Evolutionary conservation across 2,888 invertebrate species (phyloP), one percentile per base, ranked within the genome.

Genomic region (Phortica magna): DNA sequence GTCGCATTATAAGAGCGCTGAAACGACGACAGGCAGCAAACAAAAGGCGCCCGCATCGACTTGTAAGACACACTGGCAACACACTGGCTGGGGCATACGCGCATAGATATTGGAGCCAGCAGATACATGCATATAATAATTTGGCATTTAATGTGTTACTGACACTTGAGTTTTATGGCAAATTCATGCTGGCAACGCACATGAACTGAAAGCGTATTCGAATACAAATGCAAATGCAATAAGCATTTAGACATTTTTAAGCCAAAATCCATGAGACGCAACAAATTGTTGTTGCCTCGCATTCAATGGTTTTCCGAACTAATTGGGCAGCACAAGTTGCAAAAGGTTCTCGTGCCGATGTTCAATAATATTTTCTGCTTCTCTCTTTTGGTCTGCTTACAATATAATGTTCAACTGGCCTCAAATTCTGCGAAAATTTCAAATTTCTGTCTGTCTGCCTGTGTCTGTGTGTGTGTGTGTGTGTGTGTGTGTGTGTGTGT

Each of bases 311-410:
- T 12, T 14, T 14, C 48, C 19, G 53, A 70, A 41, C 53, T 48
- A 70, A 70, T 70, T 53, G 70, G 48, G 70, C 70, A 70, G 53
- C 70, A 70, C 48, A 14, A 48, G 48, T 12, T 48, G 48, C 14
- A 48, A 48, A 48, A 48, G 14, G 31, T 31, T 31, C 31, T 31
- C 31, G 31, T 31, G 3, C 31, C 5, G 5, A 31, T 31, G 31
- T 31, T 31, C 31, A 31, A 31, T 31, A 31, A 31, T 31, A 31
- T 31, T 31, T 31, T 31, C 31, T 31, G 2, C 5, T 31, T 31
- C 5, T 31, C 5, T 31, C 5, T 31, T 31, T 31, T 31, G 31
- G 31, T 48, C 48, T 48, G 2, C 48, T 6, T 48, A 48, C 6
- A 14, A 7, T 48, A 48, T 9, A 48, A 48, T 31, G 31, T 31